Evolutionary conservation across 2,888 invertebrate species (phyloP).

Genomic region (Diplazon laetatorius): DNA sequence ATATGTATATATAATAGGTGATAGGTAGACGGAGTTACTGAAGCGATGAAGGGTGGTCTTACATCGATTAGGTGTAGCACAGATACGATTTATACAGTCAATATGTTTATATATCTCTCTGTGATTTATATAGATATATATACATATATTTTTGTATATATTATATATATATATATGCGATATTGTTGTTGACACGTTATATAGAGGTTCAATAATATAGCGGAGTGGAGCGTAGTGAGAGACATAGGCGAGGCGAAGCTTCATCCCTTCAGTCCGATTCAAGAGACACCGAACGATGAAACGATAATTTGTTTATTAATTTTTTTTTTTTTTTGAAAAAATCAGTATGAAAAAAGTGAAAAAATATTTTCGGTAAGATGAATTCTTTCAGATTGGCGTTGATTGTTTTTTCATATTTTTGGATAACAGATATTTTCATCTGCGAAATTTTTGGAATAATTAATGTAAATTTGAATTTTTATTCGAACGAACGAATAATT

Average conservation of each 20-base stretch:
- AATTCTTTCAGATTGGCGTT: too few species aligned
- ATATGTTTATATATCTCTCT: constrained; percentile 60
- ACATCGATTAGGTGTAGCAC: constrained; percentile 82
- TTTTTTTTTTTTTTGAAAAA: constrained; percentile 14
- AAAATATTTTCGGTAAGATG: too few species aligned
- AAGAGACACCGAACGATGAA: constrained; percentile 75
- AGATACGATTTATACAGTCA: constrained; percentile 75
- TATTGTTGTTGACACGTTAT: constrained; percentile 67
- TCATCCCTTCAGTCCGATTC: constrained; percentile 79
- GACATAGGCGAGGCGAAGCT: constrained; percentile 82
- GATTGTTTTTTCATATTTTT: too few species aligned
- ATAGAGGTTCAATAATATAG: constrained; percentile 73
- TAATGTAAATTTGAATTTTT: too few species aligned
- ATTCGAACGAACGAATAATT: too few species aligned
- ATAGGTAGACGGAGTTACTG: constrained; percentile 79
- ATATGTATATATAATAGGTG: constrained; percentile 67
- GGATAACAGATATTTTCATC: too few species aligned
- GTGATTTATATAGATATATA: constrained; percentile 58
- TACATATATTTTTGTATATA: too few species aligned
- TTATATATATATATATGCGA: too few species aligned
- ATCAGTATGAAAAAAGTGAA: too few species aligned
- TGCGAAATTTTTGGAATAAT: too few species aligned
- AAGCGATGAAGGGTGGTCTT: constrained; percentile 81
- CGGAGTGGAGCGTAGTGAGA: constrained; percentile 82
- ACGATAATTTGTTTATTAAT: constrained; percentile 25